Conservation (phyloP, 2,113 vertebrate genomes). For the Microcebus tavaratra region DNA sequence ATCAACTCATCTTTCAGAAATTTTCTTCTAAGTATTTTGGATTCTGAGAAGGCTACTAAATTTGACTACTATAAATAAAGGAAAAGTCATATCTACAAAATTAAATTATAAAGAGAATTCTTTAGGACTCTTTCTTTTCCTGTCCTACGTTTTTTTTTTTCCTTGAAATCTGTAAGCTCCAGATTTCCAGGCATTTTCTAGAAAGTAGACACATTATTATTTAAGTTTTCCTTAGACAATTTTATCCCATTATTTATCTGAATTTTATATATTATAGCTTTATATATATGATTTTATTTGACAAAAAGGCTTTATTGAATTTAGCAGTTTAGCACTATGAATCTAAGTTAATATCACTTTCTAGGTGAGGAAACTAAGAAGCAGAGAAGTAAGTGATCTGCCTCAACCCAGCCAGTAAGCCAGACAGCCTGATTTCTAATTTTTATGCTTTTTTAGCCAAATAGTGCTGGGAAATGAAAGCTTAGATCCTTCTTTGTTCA, state of each 20-base stretch:
- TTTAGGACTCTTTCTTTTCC: neutral
- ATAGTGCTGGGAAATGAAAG: neutral
- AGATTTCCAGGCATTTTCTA: conserved; percentile 4
- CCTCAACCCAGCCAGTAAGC: neutral
- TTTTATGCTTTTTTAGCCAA: neutral
- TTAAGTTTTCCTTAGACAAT: neutral
- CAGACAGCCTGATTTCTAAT: neutral
- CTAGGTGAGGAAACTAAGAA: neutral
- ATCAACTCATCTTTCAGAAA: neutral
- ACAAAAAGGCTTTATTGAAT: neutral
- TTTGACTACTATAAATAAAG: neutral
- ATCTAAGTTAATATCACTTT: neutral
- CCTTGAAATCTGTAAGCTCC: neutral
- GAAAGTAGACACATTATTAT: neutral
- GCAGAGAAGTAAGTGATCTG: neutral
- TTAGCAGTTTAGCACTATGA: neutral
- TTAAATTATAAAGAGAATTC: neutral
- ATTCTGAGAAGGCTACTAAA: neutral
- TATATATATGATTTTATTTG: neutral
- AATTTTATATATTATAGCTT: neutral
- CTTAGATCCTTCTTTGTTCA: neutral
- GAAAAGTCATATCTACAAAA: neutral
- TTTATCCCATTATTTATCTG: conserved; percentile 28
- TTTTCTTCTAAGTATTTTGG: neutral
- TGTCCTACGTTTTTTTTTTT: neutral